These are phyloP conservation scores for Athalia circularis DNA, from an alignment of 2,888 invertebrate species.

Conservation along the genomic window DNA sequence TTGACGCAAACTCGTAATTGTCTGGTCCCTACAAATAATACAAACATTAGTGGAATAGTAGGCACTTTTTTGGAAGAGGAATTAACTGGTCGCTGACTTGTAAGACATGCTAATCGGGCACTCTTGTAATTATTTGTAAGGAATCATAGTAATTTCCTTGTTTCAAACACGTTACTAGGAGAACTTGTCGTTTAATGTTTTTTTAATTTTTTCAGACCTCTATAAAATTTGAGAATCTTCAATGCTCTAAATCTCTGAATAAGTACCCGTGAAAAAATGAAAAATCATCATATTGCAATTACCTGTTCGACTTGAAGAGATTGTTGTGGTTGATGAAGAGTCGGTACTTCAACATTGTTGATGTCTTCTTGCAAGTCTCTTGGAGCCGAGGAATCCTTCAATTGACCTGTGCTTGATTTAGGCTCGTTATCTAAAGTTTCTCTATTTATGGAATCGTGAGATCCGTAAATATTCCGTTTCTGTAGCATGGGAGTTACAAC, in stretches of 20 bases:
- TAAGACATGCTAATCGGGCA: no score
- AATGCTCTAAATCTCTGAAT: not conserved
- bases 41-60: not conserved
- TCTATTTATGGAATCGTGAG: conserved; percentile 62
- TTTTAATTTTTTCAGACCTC: no score
- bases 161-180: no score
- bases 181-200: no score
- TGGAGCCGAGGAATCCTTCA: conserved; percentile 55
- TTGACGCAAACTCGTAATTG: conserved; percentile 72
- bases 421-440: conserved; percentile 70
- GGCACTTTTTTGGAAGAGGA: not conserved
- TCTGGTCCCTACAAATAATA: conserved; percentile 60
- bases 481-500: conserved; percentile 65
- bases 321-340: conserved; percentile 56
- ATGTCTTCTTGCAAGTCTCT: conserved; percentile 61
- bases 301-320: conserved; percentile 61
- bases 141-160: no score
- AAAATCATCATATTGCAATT: conserved; percentile 12
- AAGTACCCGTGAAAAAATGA: not conserved
- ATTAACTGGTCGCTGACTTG: no score
- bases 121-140: no score
- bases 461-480: conserved; percentile 67
- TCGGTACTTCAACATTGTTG: conserved; percentile 65
- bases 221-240: no score
- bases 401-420: conserved; percentile 50